Evolutionary conservation across 2,888 invertebrate genomes (phyloP).

Genomic region (Eupithecia exiguata): DNA sequence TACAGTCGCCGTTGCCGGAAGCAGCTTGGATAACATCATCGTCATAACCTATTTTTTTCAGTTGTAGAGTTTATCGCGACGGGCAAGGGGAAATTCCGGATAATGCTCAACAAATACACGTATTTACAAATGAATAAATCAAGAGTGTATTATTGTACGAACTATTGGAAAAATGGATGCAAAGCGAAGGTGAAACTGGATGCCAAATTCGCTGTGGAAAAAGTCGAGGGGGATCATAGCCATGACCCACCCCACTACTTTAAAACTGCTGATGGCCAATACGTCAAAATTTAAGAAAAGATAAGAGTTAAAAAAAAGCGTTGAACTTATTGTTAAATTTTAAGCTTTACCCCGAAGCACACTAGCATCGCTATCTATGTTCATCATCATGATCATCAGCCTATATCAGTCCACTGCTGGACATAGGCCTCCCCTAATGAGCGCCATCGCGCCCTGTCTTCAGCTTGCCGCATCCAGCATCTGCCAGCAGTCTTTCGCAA

Average conservation of each 20-base stretch:
- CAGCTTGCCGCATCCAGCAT: too few relatives aligned
- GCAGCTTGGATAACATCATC: neutral
- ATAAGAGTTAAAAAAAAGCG: too few relatives aligned
- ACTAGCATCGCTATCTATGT: too few relatives aligned
- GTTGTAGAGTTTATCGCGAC: conserved; percentile 34
- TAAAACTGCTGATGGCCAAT: conserved; percentile 45
- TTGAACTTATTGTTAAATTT: too few relatives aligned
- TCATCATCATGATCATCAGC: too few relatives aligned
- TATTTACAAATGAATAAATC: conserved; percentile 44
- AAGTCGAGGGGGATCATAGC: conserved; percentile 37
- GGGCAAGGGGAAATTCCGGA: conserved; percentile 23
- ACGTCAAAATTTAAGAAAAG: conserved; percentile 13
- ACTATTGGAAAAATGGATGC: conserved; percentile 32
- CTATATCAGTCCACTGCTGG: too few relatives aligned
- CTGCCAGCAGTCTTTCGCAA: too few relatives aligned
- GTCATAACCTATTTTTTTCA: conserved; percentile 13
- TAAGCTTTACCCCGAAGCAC: too few relatives aligned
- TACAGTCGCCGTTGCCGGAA: too few relatives aligned
- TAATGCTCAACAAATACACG: conserved; percentile 51
- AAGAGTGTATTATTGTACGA: conserved; percentile 49
- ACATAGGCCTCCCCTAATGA: too few relatives aligned
- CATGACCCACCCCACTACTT: conserved; percentile 54
- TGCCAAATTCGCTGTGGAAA: conserved; percentile 20
- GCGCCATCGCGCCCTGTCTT: too few relatives aligned
- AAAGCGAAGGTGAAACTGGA: conserved; percentile 40